A percentile compares a stretch with the other conserved stretches of the same genome.
Evolutionary conservation across 2,888 invertebrate species (phyloP).

Genomic region (Dynastes grantii): DNA sequence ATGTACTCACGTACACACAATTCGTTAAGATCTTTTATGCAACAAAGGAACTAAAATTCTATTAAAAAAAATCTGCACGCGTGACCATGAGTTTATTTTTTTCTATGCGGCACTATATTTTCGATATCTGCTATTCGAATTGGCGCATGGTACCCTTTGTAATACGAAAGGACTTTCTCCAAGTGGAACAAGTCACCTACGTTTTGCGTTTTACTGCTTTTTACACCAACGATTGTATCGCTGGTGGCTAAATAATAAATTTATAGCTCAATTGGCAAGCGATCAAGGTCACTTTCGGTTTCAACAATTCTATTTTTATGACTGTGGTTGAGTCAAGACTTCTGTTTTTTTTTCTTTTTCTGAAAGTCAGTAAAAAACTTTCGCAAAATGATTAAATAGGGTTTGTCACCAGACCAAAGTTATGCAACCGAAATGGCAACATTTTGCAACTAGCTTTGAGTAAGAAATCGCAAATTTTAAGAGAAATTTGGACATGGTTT

Average conservation of each 20-base stretch:
- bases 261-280: neutral
- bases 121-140: too few species aligned
- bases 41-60: slow-evolving; percentile 16
- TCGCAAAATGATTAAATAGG: too few species aligned
- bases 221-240: neutral
- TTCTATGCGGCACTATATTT: too few species aligned
- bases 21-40: slow-evolving; percentile 1
- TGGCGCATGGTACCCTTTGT: neutral
- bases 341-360: too few species aligned
- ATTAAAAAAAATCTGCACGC: slow-evolving; percentile 4
- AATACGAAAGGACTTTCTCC: slow-evolving; percentile 17
- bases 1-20: slow-evolving; percentile 26
- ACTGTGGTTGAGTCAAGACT: neutral
- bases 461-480: too few species aligned
- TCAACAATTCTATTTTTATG: slow-evolving; percentile 4
- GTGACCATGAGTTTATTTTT: slow-evolving; percentile 22
- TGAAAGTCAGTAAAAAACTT: too few species aligned
- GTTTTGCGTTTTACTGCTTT: neutral
- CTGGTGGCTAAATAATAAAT: slow-evolving; percentile 2
- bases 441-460: too few species aligned
- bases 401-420: too few species aligned
- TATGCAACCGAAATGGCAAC: too few species aligned
- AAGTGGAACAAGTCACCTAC: neutral
- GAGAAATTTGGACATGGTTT: too few species aligned
- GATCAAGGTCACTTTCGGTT: slow-evolving; percentile 16